Evolutionary conservation across 2,888 invertebrate genomes (phyloP).

Genomic region (Penaeus monodon): DNA sequence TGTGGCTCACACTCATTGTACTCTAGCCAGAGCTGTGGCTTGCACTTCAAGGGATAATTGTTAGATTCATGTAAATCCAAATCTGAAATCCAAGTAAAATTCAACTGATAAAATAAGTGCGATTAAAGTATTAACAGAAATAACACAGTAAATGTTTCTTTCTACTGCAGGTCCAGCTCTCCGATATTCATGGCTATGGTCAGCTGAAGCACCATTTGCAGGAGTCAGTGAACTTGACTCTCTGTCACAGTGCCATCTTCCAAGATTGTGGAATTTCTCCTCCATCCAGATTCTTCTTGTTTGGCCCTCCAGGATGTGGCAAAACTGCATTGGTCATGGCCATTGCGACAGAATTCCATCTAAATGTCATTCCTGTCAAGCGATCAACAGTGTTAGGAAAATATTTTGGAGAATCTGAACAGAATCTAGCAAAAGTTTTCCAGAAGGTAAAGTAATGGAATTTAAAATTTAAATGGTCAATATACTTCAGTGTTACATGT

Average conservation of each 20-base stretch:
- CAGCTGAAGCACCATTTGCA: slow-evolving; percentile 25
- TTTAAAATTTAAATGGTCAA: not conserved
- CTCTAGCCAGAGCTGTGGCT: too few relatives aligned
- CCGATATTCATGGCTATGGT: slow-evolving; percentile 41
- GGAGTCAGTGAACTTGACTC: slow-evolving; percentile 37
- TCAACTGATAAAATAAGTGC: not conserved
- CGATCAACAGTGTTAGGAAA: slow-evolving; percentile 62
- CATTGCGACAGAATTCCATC: slow-evolving; percentile 48
- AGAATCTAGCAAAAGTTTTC: slow-evolving; percentile 57
- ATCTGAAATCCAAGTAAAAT: too few relatives aligned
- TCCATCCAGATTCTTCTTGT: slow-evolving; percentile 55
- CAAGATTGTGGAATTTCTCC: slow-evolving; percentile 37
- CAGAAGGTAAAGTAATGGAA: slow-evolving; percentile 32
- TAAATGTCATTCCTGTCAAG: slow-evolving; percentile 49
- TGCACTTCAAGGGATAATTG: too few relatives aligned
- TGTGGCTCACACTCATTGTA: too few relatives aligned
- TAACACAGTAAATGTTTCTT: too few relatives aligned
- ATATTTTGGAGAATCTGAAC: slow-evolving; percentile 64
- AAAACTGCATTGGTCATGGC: slow-evolving; percentile 48
- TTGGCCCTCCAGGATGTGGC: slow-evolving; percentile 63
- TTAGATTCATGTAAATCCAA: too few relatives aligned
- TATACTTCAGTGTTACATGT: not conserved
- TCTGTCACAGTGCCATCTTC: slow-evolving; percentile 44
- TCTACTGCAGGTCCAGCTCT: slow-evolving; percentile 28
- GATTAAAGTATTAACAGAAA: too few relatives aligned